A percentile compares a stretch with the other conserved stretches of the same genome.
These are phyloP conservation scores for Drosophila mojavensis DNA, from an alignment of 1,140 invertebrate species.

Conservation along the genomic window DNA sequence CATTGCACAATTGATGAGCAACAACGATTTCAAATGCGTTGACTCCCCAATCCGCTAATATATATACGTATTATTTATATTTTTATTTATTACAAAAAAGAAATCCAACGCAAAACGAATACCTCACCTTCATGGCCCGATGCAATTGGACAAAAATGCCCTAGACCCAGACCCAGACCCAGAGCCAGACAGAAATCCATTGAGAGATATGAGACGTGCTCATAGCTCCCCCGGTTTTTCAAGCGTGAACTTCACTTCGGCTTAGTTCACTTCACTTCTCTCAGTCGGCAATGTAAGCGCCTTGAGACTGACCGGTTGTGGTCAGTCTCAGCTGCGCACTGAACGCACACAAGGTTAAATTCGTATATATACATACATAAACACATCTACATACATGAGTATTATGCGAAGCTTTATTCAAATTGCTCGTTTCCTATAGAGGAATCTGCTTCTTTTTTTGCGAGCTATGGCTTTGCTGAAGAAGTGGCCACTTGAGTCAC, in stretches of 20 bases:
- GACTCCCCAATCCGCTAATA: constrained; percentile 16
- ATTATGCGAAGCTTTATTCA: constrained; percentile 29
- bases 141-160: constrained; percentile 51
- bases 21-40: constrained; percentile 44
- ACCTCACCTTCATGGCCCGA: constrained; percentile 53
- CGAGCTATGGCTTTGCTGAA: constrained; percentile 10
- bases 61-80: background rate
- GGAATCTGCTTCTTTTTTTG: background rate
- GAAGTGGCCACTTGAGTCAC: constrained; percentile 9
- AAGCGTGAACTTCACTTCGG: constrained; percentile 62
- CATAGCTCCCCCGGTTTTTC: constrained; percentile 21
- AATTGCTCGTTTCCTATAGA: constrained; percentile 37
- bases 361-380: background rate
- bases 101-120: constrained; percentile 7
- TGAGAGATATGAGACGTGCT: constrained; percentile 23
- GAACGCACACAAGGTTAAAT: constrained; percentile 57
- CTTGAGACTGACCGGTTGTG: constrained; percentile 74
- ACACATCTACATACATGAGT: constrained; percentile 41
- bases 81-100: background rate
- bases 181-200: constrained; percentile 23
- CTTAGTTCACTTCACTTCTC: constrained; percentile 38
- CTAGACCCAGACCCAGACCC: constrained; percentile 55
- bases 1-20: constrained; percentile 65
- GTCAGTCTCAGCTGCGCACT: constrained; percentile 61
- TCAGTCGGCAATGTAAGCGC: constrained; percentile 56